These are phyloP conservation scores for Pachyseris speciosa DNA, from an alignment of 64 coral and sea anemone genomes.

Conservation along the genomic window DNA sequence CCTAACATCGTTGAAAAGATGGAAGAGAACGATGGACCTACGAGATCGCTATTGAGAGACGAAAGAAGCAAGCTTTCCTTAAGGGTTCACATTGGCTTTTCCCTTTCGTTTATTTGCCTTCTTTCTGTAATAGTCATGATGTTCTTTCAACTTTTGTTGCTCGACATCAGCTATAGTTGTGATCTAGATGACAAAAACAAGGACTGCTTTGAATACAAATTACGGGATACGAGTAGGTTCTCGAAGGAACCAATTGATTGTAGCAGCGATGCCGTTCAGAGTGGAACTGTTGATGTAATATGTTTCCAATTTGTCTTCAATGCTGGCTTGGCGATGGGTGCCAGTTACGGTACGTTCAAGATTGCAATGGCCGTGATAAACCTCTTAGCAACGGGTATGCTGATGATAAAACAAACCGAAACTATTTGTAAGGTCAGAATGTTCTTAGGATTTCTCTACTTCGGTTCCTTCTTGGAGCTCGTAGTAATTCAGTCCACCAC, in stretches of 20 bases:
- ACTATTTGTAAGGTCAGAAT: not conserved
- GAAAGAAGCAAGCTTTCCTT: too few relatives aligned
- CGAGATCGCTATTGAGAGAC: not conserved
- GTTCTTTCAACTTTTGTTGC: not conserved
- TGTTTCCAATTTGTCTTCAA: slow-evolving; percentile 36
- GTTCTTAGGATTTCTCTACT: too few relatives aligned
- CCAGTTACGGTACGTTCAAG: slow-evolving; percentile 19
- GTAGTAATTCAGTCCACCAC: not conserved
- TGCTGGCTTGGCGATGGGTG: not conserved
- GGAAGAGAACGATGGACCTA: not conserved
- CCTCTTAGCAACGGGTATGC: not conserved
- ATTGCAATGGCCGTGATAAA: not conserved
- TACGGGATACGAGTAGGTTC: not conserved
- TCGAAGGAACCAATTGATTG: not conserved
- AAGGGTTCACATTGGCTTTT: not conserved
- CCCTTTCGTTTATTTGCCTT: not conserved
- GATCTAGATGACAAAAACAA: not conserved
- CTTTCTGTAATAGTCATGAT: not conserved
- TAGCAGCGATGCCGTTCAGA: not conserved
- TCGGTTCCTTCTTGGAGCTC: not conserved
- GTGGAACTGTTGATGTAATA: not conserved
- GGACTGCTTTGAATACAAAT: slow-evolving; percentile 30
- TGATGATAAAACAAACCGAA: not conserved
- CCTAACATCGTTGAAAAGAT: not conserved
- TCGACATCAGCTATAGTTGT: slow-evolving; percentile 1